A percentile compares a stretch with the other conserved stretches of the same genome.
phyloP scores from a whole-genome alignment of 1,140 invertebrate genomes.

The Phthorimaea operculella region DNA sequence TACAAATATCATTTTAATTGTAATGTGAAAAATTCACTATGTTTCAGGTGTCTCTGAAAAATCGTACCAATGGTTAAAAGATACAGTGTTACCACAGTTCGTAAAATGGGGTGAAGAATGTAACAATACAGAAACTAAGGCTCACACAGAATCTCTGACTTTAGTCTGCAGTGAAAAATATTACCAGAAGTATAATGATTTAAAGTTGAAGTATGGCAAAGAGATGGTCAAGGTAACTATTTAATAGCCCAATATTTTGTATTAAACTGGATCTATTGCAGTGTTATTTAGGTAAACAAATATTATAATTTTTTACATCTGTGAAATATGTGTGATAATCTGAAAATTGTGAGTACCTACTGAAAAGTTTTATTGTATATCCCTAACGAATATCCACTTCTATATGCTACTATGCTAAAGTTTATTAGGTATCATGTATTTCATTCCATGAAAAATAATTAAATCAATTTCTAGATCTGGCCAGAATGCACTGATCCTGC shows the following conservation, averaged over 20 bases:
- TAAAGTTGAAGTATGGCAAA: conserved; percentile 85
- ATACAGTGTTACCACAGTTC: conserved; percentile 72
- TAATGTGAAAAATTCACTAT: neutral
- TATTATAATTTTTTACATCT: neutral
- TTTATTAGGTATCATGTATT: too few relatives aligned
- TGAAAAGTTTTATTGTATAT: too few relatives aligned
- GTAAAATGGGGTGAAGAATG: conserved; percentile 72
- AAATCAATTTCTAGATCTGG: conserved; percentile 73
- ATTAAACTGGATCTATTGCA: neutral
- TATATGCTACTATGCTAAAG: too few relatives aligned
- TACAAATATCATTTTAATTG: too few relatives aligned
- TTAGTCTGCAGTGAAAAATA: conserved; percentile 79
- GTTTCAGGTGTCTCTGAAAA: conserved; percentile 31
- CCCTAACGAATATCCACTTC: too few relatives aligned
- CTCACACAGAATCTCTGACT: conserved; percentile 72
- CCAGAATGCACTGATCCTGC: conserved; percentile 91
- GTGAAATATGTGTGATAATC: too few relatives aligned
- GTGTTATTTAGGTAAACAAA: neutral
- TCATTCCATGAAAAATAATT: too few relatives aligned
- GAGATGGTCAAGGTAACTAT: conserved; percentile 72
- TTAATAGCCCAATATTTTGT: neutral
- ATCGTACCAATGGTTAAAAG: conserved; percentile 67
- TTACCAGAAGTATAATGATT: conserved; percentile 74
- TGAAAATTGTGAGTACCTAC: too few relatives aligned
- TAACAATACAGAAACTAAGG: conserved; percentile 20